These are phyloP conservation scores for Bergia sp. DNA, from an alignment of 92 coral and sea anemone species.

Conservation along the genomic window DNA sequence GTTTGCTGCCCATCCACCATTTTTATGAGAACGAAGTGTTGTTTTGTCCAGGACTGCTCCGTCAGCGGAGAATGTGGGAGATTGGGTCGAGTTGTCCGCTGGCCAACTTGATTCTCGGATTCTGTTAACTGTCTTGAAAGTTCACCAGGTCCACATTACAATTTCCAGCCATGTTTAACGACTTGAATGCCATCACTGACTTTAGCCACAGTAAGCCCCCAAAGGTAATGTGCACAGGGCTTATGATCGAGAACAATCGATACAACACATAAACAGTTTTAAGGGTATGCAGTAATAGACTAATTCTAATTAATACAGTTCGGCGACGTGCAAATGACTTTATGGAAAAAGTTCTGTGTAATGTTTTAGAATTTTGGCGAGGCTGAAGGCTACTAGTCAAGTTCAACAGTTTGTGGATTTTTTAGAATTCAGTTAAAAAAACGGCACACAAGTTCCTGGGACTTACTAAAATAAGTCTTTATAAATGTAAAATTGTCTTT, in stretches of 20 bases:
- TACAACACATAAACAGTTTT: no score
- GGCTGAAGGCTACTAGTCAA: no score
- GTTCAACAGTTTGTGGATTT: no score
- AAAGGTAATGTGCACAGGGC: not conserved
- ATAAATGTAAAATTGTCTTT: not conserved
- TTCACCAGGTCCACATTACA: not conserved
- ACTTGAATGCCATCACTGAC: conserved; percentile 68
- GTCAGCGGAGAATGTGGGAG: conserved; percentile 1
- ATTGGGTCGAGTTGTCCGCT: conserved; percentile 25
- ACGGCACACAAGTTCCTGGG: no score
- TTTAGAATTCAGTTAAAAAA: no score
- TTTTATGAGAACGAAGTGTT: conserved; percentile 30
- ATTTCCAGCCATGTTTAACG: conserved; percentile 61
- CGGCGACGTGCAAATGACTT: no score
- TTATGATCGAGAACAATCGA: no score
- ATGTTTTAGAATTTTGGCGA: no score
- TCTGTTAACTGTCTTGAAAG: not conserved
- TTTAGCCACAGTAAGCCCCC: conserved; percentile 63
- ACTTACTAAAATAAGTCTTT: no score
- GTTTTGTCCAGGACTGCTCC: conserved; percentile 65
- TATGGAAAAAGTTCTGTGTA: no score
- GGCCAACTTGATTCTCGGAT: not conserved
- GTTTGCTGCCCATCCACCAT: conserved; percentile 40
- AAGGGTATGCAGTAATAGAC: no score
- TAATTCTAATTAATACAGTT: no score